These are phyloP conservation scores for Calvadosia cruxmelitensis DNA, from an alignment of 30 jellyfish, hydroid and myxozoan genomes.

Conservation along the genomic window DNA sequence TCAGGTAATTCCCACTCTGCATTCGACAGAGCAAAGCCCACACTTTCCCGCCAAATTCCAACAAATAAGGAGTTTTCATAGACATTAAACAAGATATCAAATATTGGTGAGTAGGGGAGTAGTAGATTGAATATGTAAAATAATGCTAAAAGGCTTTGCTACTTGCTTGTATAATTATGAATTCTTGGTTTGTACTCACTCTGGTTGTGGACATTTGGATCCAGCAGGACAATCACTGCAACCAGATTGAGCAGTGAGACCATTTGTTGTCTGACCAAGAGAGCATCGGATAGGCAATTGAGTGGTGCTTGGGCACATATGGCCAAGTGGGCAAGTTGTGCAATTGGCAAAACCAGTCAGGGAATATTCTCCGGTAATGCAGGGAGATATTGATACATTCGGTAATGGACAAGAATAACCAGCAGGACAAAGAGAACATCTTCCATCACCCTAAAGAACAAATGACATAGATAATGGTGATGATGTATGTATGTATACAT, in stretches of 20 bases:
- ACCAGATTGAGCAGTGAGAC: conserved; percentile 34
- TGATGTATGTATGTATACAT: too few species aligned
- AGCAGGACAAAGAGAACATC: conserved; percentile 45
- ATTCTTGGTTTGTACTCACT: too few species aligned
- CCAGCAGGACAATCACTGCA: conserved; percentile 89
- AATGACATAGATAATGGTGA: not conserved
- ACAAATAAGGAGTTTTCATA: too few species aligned
- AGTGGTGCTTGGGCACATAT: conserved; percentile 57
- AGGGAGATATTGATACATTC: conserved; percentile 20
- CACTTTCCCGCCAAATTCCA: too few species aligned
- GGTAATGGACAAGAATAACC: conserved; percentile 62
- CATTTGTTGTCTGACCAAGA: conserved; percentile 81
- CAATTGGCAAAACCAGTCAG: conserved; percentile 39
- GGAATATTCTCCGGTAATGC: conserved; percentile 44
- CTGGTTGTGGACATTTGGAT: conserved; percentile 60
- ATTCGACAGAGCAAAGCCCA: too few species aligned
- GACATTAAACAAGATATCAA: too few species aligned
- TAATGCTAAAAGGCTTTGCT: too few species aligned
- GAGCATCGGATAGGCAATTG: conserved; percentile 57
- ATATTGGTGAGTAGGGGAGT: too few species aligned
- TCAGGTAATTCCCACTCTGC: too few species aligned
- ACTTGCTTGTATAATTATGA: too few species aligned
- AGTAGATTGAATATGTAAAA: too few species aligned
- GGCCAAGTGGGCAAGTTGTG: conserved; percentile 49
- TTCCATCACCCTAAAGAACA: conserved; percentile 33